Evolutionary conservation across 2,797 vertebrate genomes (phyloP), one percentile per base, ranked within the genome.

Genomic region (Danio tinwini): DNA sequence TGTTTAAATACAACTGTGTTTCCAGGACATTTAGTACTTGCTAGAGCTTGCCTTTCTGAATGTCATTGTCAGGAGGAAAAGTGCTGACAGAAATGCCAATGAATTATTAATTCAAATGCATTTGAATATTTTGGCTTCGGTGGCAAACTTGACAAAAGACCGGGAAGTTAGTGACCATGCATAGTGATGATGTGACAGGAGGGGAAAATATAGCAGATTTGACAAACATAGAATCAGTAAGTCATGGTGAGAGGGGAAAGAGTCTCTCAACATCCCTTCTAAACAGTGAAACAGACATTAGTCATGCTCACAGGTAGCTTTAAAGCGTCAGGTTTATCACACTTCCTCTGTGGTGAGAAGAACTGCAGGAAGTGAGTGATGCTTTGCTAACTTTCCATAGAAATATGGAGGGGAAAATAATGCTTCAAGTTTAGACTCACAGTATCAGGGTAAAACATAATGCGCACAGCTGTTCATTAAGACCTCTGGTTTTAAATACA

Each of bases 111-210:
- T 63, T n/a, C 6, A 17, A 7, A 19, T 37, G 42, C 62, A 50
- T 81, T 64, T 65, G n/a, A 40, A 19, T 37, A 21, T 49, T 11
- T 72, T 21, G 67, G 44, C 52, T 62, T 74, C 5, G 42, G 59
- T 19, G 40, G 37, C 42, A 29, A 44, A 29, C 64, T 70, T 70
- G 39, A 68, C 44, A 58, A 37, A 58, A 58, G 47, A 58, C 5
- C n/a, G 74, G 55, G 21, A 45, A 81, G 56, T 56, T 65, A 13
- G 29, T 52, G 39, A 37, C 58, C 49, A 53, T 74, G 44, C 73
- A 71, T 67, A 74, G n/a, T 74, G 50, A 64, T 79, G 83, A 83
- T 78, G 83, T 81, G 84, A 58, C 62, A 49, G 29, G 14, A 44
- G 58, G 13, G 71, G 63, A 19, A 78, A 78, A 83, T 52, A 49